Evolutionary conservation across 2,888 invertebrate species (phyloP), one percentile per base, ranked within the genome.

Genomic region (Priocnemis perturbator): DNA sequence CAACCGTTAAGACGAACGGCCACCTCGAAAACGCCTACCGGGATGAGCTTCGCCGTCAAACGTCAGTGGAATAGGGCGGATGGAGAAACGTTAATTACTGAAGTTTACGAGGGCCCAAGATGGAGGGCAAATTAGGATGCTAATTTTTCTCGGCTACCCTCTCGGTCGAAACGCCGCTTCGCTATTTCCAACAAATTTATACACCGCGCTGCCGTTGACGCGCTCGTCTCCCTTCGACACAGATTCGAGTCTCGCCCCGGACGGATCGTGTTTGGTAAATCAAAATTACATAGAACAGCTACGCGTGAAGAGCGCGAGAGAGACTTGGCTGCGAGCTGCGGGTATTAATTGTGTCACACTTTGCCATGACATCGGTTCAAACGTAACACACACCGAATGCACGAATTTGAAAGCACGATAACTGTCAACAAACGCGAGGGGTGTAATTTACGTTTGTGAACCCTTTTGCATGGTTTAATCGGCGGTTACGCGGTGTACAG

Each of bases 71-170:
- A 70, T 58, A 60, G 75, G 57, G 55, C 61, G 62, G 58, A 64
- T 53, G 60, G n/a, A 62, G 78, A 71, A 74, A 75, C 76, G 81
- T 86, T 87, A 86, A 86, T 87, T 87, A 84, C 74, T 76, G 76
- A 86, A 85, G 84, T 87, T 87, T 85, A 87, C 84, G 86, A 86
- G 81, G 81, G 67, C 73, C 71, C 77, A 61, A 65, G 76, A 67
- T 60, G 71, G 67, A 76, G 71, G 76, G 74, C 82, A 81, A 84
- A 87, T 87, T 86, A 84, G 81, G 83, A 87, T 87, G 84, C 86
- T 87, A 87, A 87, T 87, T 87, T 82, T 83, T 85, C 77, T 53
- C 53, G 53, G 21, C 20, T 21, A 53, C 23, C 21, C 53, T 53
- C 23, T 3, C 7, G 53, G 21, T 50, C 5, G 3, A 5, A 26